A percentile compares a stretch with the other conserved stretches of the same genome.
phyloP scores from a whole-genome alignment of 1,140 invertebrate species.

The Calliopsis andreniformis region DNA sequence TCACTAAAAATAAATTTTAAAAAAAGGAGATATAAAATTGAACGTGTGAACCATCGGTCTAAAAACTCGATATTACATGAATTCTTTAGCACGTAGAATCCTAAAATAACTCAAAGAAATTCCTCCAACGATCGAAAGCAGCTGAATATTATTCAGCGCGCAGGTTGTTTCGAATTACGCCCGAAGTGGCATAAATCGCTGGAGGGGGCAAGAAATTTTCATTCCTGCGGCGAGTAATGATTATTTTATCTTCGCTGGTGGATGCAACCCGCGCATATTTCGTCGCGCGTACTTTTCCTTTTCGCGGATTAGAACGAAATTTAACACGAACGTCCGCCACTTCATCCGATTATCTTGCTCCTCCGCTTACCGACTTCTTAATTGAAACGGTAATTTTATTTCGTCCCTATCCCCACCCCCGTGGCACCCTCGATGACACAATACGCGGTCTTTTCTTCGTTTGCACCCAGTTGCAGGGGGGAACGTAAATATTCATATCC shows the following conservation, averaged over 20 bases:
- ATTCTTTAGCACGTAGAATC: no score
- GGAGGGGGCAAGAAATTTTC: not conserved
- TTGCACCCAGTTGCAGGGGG: not conserved
- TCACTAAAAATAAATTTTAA: no score
- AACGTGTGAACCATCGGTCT: no score
- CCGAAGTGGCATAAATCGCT: not conserved
- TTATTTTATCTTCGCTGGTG: constrained; percentile 2
- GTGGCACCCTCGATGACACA: not conserved
- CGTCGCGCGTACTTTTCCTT: not conserved
- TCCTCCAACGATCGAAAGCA: no score
- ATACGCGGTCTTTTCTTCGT: no score
- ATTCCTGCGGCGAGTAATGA: constrained; percentile 5
- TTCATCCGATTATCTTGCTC: constrained; percentile 29
- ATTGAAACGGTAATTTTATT: constrained; percentile 28
- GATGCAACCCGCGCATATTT: constrained; percentile 18
- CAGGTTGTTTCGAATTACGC: not conserved
- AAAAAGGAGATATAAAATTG: no score
- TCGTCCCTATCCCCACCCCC: no score
- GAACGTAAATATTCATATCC: constrained; percentile 19
- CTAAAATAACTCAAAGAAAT: no score
- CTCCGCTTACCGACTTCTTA: constrained; percentile 28
- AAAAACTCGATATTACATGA: no score
- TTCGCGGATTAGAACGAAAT: constrained; percentile 15
- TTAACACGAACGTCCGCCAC: constrained; percentile 20
- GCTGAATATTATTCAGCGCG: not conserved